Conservation (phyloP, 2,888 invertebrate genomes). For the Stramonita haemastoma region DNA sequence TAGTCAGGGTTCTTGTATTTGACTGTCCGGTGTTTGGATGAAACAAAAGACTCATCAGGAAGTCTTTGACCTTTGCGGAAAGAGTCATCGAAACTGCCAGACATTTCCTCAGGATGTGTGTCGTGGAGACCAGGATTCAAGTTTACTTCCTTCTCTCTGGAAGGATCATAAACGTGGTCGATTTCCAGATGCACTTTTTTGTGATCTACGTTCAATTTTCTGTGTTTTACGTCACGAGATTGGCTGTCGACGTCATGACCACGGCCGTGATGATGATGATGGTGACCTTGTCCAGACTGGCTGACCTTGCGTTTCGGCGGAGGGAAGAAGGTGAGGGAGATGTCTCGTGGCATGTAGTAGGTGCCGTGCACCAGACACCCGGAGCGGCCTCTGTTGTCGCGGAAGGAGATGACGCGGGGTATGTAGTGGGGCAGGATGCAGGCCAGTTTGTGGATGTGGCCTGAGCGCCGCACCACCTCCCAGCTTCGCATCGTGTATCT, state of each 20-base stretch:
- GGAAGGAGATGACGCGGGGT: conserved; percentile 43
- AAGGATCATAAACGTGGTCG: neutral
- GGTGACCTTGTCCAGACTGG: neutral
- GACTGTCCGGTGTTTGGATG: neutral
- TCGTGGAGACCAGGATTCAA: neutral
- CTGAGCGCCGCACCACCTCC: conserved; percentile 41
- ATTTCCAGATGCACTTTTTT: neutral
- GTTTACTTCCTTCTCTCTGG: neutral
- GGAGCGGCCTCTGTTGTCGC: conserved; percentile 39
- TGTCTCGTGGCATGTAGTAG: conserved; percentile 37
- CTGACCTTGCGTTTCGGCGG: neutral
- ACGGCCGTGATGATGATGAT: neutral
- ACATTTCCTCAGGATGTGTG: neutral
- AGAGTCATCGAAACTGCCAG: neutral
- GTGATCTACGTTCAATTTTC: neutral
- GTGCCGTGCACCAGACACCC: conserved; percentile 45
- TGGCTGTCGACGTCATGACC: neutral
- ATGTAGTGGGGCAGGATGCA: conserved; percentile 47
- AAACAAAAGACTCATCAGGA: neutral
- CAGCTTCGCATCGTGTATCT: conserved; percentile 41
- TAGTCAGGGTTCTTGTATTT: neutral
- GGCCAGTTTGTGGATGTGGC: conserved; percentile 38
- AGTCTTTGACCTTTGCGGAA: neutral
- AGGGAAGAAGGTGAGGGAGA: conserved; percentile 38
- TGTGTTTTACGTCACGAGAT: neutral